phyloP scores from a whole-genome alignment of 2,113 vertebrate genomes.

The Pitta sordida region DNA sequence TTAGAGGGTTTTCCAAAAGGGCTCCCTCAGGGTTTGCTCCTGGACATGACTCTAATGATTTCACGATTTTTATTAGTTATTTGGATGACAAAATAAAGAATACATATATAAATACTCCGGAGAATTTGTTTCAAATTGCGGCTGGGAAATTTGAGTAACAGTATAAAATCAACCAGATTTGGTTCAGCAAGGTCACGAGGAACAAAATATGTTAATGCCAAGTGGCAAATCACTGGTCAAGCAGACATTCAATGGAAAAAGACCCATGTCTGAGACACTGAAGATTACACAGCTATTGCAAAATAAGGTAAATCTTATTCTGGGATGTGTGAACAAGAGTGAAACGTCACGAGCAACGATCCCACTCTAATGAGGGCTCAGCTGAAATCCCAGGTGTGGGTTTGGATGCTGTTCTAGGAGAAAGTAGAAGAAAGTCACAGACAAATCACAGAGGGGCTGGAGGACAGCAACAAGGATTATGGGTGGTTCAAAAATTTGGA shows the following conservation, averaged over 20 bases:
- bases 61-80: constrained; percentile 26
- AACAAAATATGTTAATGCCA: neutral
- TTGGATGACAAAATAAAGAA: neutral
- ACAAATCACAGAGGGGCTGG: neutral
- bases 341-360: neutral
- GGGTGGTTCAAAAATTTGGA: neutral
- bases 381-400: neutral
- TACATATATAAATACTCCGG: neutral
- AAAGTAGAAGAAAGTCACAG: neutral
- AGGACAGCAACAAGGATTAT: neutral
- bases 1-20: neutral
- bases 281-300: neutral
- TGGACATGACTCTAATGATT: neutral
- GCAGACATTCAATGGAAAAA: neutral
- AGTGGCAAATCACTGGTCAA: neutral
- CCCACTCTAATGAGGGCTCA: neutral
- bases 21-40: neutral
- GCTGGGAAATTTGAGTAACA: neutral
- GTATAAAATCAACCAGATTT: neutral
- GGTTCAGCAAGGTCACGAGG: neutral
- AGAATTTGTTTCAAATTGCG: neutral
- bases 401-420: neutral
- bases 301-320: neutral
- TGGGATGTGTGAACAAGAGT: neutral
- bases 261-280: neutral